Conservation (phyloP, 2,888 invertebrate genomes). For the Emmelina monodactyla region DNA sequence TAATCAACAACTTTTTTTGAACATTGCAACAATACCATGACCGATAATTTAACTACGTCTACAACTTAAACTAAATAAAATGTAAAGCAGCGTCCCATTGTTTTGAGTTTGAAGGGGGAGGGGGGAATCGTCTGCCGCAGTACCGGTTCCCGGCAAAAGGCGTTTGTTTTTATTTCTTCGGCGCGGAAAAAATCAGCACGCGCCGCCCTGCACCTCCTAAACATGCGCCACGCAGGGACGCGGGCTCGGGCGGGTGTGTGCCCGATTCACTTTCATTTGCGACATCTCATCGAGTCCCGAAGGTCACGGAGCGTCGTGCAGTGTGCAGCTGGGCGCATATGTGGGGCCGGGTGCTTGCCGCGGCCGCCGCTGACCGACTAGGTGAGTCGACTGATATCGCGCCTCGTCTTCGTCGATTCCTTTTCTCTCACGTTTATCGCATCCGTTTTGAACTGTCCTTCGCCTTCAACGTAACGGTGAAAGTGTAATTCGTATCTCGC, state of each 20-base stretch:
- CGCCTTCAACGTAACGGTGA: conserved; percentile 40
- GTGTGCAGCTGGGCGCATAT: conserved; percentile 28
- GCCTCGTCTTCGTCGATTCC: conserved; percentile 39
- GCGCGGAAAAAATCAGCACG: conserved; percentile 60
- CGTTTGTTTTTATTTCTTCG: conserved; percentile 65
- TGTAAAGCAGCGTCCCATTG: no score
- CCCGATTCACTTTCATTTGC: conserved; percentile 67
- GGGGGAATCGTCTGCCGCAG: conserved; percentile 28
- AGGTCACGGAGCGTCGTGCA: conserved; percentile 49
- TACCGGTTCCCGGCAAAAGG: conserved; percentile 53
- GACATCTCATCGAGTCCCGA: conserved; percentile 61
- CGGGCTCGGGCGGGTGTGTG: conserved; percentile 59
- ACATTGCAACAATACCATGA: conserved; percentile 5
- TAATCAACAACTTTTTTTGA: conserved; percentile 14
- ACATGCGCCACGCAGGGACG: conserved; percentile 68
- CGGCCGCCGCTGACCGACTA: conserved; percentile 56
- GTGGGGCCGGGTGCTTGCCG: conserved; percentile 43
- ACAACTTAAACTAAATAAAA: no score
- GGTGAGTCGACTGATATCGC: conserved; percentile 52
- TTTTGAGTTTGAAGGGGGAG: no score
- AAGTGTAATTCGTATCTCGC: conserved; percentile 36
- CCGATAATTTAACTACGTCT: no score
- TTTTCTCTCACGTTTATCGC: conserved; percentile 50
- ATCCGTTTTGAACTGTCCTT: conserved; percentile 48
- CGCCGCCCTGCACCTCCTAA: conserved; percentile 65